Evolutionary conservation across 1,140 invertebrate species (phyloP), one percentile per base, ranked within the genome.

Genomic region (Pogonomyrmex barbatus): DNA sequence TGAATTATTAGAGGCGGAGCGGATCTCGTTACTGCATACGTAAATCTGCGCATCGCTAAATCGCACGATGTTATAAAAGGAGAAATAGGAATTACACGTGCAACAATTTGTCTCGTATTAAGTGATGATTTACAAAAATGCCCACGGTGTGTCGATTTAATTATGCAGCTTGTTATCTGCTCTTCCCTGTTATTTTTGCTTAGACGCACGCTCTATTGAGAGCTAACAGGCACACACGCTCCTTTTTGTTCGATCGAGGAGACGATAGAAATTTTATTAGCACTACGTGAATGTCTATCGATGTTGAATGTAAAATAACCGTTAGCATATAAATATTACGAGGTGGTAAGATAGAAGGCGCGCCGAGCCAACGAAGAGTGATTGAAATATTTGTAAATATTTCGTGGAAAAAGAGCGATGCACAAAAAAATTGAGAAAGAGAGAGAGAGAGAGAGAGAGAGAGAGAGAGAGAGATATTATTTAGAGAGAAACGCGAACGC

Each of bases 261-360:
- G 62, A 82, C 4, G 58, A 71, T 89, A 88, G 82, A 87, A 85
- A 87, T 85, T 86, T 90, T 82, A 87, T 91, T 89, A 92, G 89
- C 85, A 88, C 87, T 87, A 91, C 82, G 86, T 93, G 89, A 89
- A 70, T 93, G 91, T 92, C 85, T 92, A 93, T 93, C 88, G 81
- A 92, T 94, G 93, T 94, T 93, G 86, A 91, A 87, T 92, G 92
- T 93, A 92, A 91, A 93, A 93, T 92, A 93, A 92, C 86, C 87
- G 88, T 88, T 90, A 90, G 89, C 90, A 92, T 88, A 81, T 93
- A 93, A 93, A 88, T 89, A 88, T 92, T 93, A 89, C 87, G 84
- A 45, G 70, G 52, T n/a, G 76, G 36, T 54, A 67, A 56, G 58
- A 54, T 24, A 42, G 58, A 47, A 70, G 47, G 67, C 14, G 45